These are phyloP conservation scores for Myoxocephalus aenaeus DNA, from an alignment of 2,797 vertebrate species.

Conservation along the genomic window DNA sequence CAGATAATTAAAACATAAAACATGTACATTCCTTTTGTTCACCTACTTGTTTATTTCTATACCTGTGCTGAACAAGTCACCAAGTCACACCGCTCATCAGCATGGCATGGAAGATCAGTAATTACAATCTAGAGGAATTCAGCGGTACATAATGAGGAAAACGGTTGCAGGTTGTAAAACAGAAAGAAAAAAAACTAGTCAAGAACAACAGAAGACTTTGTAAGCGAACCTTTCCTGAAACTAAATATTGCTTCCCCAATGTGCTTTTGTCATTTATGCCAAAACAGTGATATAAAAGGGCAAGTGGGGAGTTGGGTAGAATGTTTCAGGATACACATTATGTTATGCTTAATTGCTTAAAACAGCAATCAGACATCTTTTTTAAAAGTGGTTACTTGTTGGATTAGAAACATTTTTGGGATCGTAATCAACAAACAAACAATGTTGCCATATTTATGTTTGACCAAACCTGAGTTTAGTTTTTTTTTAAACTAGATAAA, in stretches of 20 bases:
- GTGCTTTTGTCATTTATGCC: neutral
- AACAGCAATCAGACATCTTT: neutral
- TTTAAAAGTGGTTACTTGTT: neutral
- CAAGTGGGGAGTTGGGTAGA: neutral
- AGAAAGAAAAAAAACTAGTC: constrained; percentile 9
- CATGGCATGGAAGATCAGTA: constrained; percentile 21
- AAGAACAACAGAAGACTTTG: constrained; percentile 40
- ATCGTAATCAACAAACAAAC: neutral
- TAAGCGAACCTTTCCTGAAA: neutral
- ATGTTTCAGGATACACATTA: neutral
- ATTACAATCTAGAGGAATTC: constrained; percentile 13
- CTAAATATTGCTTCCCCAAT: neutral
- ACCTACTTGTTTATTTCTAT: neutral
- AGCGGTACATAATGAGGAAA: constrained; percentile 49
- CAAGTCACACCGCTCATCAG: constrained; percentile 1
- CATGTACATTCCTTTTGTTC: neutral
- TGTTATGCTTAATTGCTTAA: neutral
- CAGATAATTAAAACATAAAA: neutral
- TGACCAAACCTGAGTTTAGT: neutral
- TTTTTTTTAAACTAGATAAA: neutral
- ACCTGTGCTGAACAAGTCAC: neutral
- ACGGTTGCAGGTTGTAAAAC: constrained; percentile 48
- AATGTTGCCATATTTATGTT: neutral
- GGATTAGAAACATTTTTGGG: neutral
- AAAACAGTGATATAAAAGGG: neutral